Conservation (phyloP, 2,113 vertebrate genomes). For the Apaloderma vittatum region DNA sequence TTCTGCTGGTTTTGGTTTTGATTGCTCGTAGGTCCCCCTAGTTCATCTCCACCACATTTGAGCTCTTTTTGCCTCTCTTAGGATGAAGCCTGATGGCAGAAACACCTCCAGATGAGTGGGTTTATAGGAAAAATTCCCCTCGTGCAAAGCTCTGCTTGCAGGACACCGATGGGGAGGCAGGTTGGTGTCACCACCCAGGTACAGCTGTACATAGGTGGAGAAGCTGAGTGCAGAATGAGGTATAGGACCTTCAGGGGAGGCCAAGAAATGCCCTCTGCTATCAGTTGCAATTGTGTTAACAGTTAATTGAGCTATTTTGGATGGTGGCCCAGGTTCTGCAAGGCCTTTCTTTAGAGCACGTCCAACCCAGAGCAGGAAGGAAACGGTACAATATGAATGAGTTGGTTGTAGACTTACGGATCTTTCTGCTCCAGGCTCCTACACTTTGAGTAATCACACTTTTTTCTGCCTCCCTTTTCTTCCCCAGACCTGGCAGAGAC, state of each 20-base stretch:
- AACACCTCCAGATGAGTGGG: accelerated
- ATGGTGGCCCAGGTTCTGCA: neutral
- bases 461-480: neutral
- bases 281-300: neutral
- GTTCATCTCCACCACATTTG: neutral
- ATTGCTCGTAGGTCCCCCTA: neutral
- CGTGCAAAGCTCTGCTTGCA: neutral
- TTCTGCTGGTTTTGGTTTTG: neutral
- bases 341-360: neutral
- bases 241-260: neutral
- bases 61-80: neutral
- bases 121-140: neutral
- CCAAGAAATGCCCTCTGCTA: neutral
- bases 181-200: neutral
- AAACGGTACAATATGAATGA: neutral
- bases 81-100: neutral
- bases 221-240: neutral
- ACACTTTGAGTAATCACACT: neutral
- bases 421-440: neutral
- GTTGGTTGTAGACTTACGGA: neutral
- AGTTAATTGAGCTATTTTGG: neutral
- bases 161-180: accelerated
- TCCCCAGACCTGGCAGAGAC: neutral
- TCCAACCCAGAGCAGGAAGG: constrained; percentile 11
- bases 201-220: neutral